A percentile compares a stretch with the other conserved stretches of the same genome.
Conservation (phyloP, 1,140 invertebrate genomes). For the Thalassaphorura encarpata region DNA sequence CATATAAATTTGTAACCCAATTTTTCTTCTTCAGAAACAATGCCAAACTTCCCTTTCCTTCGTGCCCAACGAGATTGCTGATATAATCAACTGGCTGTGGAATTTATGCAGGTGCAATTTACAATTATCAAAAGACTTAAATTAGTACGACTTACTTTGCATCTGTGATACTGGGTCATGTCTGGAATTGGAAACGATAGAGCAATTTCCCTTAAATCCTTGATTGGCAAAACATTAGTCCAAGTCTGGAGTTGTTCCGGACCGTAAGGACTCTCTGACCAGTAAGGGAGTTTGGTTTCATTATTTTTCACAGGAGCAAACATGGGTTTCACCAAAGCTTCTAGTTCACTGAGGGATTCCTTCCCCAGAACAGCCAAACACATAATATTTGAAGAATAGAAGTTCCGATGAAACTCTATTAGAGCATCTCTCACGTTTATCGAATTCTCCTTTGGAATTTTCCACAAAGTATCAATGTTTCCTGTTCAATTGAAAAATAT, state of each 20-base stretch:
- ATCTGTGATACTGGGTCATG: constrained; percentile 60
- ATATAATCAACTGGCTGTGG: constrained; percentile 78
- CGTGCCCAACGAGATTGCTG: constrained; percentile 86
- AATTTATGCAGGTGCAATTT: no score
- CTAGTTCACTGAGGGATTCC: constrained; percentile 76
- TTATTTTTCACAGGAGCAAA: constrained; percentile 73
- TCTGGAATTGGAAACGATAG: constrained; percentile 85
- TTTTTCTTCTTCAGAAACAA: constrained; percentile 72
- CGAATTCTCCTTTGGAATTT: constrained; percentile 65
- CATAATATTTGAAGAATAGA: constrained; percentile 94
- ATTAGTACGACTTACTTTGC: constrained; percentile 58
- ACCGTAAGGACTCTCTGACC: constrained; percentile 70
- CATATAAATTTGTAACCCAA: constrained; percentile 79
- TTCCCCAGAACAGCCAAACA: constrained; percentile 70
- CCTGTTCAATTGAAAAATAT: constrained; percentile 41
- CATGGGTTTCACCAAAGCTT: constrained; percentile 60
- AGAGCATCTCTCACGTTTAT: constrained; percentile 74
- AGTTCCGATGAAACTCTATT: constrained; percentile 77
- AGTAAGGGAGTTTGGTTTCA: constrained; percentile 55
- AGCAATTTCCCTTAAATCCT: constrained; percentile 73
- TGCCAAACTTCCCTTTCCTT: constrained; percentile 84
- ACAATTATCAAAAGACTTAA: no score
- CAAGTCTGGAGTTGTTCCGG: constrained; percentile 54
- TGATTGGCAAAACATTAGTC: constrained; percentile 72
- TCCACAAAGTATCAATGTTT: constrained; percentile 68